Conservation (phyloP, 2,888 invertebrate species). For the Caenorhabditis sulstoni region DNA sequence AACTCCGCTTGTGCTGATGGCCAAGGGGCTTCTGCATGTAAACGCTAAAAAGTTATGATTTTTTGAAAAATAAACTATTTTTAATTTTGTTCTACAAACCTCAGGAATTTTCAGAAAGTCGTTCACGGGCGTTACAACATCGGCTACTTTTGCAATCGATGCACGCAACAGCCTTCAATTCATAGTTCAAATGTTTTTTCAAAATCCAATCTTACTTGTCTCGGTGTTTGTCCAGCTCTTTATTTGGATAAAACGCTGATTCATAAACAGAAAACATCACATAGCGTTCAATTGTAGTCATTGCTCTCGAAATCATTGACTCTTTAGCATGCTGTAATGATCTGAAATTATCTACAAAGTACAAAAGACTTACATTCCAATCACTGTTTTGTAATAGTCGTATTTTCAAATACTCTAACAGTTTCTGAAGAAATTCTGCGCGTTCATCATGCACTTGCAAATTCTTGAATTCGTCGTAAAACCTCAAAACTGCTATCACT, state of each 20-base stretch:
- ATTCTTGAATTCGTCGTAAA: constrained; percentile 50
- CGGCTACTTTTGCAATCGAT: constrained; percentile 34
- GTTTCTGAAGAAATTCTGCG: constrained; percentile 44
- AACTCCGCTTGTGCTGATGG: constrained; percentile 93
- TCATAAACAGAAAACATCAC: constrained; percentile 91
- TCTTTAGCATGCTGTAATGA: constrained; percentile 41
- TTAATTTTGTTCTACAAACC: background rate
- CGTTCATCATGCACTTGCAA: constrained; percentile 43
- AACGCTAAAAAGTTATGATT: constrained; percentile 33
- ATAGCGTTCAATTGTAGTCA: constrained; percentile 90
- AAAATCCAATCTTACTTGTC: constrained; percentile 86
- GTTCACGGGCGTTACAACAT: constrained; percentile 8
- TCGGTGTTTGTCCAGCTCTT: constrained; percentile 93
- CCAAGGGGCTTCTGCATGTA: constrained; percentile 94
- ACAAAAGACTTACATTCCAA: constrained; percentile 44
- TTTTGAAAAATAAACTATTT: background rate
- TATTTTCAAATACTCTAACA: constrained; percentile 25
- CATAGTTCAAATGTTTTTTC: background rate
- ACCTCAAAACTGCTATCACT: constrained; percentile 43
- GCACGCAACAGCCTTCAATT: constrained; percentile 31
- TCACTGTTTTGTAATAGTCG: constrained; percentile 40
- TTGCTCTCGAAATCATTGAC: constrained; percentile 84
- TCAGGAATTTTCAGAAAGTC: constrained; percentile 50
- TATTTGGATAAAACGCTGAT: constrained; percentile 95
- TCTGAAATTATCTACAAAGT: no score